Conservation (phyloP, 2,888 invertebrate species). For the Leucoma salicis region DNA sequence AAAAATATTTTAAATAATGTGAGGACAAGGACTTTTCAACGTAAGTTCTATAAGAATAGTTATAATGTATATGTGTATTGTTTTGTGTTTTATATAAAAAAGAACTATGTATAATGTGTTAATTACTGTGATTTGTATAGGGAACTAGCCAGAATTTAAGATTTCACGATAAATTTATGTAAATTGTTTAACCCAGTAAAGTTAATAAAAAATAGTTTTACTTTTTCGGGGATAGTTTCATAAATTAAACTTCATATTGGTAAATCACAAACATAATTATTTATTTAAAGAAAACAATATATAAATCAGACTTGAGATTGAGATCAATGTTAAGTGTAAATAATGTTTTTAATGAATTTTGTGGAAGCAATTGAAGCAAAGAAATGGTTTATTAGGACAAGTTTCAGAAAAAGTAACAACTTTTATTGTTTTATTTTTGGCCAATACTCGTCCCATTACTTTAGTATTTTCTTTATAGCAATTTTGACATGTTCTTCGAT, state of each 20-base stretch:
- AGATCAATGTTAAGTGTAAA: not conserved
- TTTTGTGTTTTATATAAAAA: too few relatives aligned
- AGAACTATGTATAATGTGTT: not conserved
- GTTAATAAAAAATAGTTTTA: not conserved
- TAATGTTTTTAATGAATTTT: slow-evolving; percentile 1
- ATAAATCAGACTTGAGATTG: slow-evolving; percentile 1
- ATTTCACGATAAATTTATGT: not conserved
- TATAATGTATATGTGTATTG: not conserved
- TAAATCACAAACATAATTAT: not conserved
- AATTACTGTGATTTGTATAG: not conserved
- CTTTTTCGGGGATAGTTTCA: not conserved
- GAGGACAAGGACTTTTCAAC: not conserved
- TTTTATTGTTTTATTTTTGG: slow-evolving; percentile 20
- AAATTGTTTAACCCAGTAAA: not conserved
- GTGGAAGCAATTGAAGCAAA: slow-evolving; percentile 10
- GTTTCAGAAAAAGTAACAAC: slow-evolving; percentile 21
- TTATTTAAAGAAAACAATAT: not conserved
- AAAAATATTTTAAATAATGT: not conserved
- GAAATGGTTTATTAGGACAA: slow-evolving; percentile 19
- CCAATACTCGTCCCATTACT: slow-evolving; percentile 11
- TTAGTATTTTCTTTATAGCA: slow-evolving; percentile 18
- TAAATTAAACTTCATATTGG: not conserved
- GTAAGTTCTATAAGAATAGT: too few relatives aligned
- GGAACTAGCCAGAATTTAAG: not conserved
- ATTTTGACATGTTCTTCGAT: slow-evolving; percentile 13